These are phyloP conservation scores for Morphnarchus princeps DNA, from an alignment of 2,113 vertebrate genomes.

Conservation along the genomic window DNA sequence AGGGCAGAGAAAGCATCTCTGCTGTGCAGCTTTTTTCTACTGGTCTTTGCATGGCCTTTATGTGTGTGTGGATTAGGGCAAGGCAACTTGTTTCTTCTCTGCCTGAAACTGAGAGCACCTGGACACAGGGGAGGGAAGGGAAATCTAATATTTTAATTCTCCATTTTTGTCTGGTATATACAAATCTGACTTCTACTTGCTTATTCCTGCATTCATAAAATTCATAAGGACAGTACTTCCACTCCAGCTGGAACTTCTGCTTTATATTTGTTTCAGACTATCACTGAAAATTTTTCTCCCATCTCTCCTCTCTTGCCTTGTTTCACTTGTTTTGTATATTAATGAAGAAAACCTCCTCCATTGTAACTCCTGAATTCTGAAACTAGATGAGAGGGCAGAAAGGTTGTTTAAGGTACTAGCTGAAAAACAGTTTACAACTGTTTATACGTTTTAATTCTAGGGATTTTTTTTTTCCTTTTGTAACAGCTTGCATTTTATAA, in stretches of 20 bases:
- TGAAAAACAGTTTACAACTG: not conserved
- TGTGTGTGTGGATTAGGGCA: not conserved
- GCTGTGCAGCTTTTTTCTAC: not conserved
- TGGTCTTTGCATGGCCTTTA: not conserved
- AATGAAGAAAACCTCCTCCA: not conserved
- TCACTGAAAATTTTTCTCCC: not conserved
- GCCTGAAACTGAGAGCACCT: not conserved
- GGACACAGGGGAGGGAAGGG: not conserved
- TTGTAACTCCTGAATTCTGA: not conserved
- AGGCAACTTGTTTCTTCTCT: not conserved
- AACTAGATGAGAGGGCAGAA: not conserved
- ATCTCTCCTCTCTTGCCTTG: not conserved
- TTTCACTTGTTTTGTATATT: not conserved
- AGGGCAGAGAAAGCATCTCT: not conserved
- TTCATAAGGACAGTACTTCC: not conserved
- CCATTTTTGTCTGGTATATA: not conserved
- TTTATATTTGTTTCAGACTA: not conserved
- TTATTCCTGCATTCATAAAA: not conserved
- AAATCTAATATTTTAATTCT: not conserved
- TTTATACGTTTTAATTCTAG: not conserved
- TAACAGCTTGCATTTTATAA: not conserved
- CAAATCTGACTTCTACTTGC: not conserved
- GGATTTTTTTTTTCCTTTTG: not conserved
- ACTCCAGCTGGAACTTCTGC: not conserved
- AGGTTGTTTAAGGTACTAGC: not conserved